Percentiles rank a stretch among this genome's conserved stretches.
These are phyloP conservation scores for Villa cingulata DNA, from an alignment of 2,888 invertebrate genomes.

Conservation along the genomic window DNA sequence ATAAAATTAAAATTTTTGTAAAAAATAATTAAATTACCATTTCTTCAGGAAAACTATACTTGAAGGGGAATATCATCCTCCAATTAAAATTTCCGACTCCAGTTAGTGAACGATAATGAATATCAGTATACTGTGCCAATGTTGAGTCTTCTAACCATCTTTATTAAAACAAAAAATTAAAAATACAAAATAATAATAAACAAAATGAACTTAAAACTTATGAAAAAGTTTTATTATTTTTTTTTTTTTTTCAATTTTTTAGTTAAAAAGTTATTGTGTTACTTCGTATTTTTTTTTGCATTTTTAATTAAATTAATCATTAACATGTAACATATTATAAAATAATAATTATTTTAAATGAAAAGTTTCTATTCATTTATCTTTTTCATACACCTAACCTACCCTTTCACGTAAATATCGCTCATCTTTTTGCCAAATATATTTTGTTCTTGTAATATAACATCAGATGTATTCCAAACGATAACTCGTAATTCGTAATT, in stretches of 20 bases:
- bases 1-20: too few relatives aligned
- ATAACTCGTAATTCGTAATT: conserved; percentile 55
- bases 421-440: conserved; percentile 61
- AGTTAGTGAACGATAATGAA: conserved; percentile 63
- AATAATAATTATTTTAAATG: too few relatives aligned
- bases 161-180: conserved; percentile 3
- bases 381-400: conserved; percentile 19
- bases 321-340: too few relatives aligned
- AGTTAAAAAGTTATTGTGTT: neutral
- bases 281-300: too few relatives aligned
- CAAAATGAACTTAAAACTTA: neutral
- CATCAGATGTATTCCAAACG: conserved; percentile 50
- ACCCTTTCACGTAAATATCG: conserved; percentile 66
- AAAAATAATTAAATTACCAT: too few relatives aligned
- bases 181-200: too few relatives aligned
- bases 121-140: conserved; percentile 63
- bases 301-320: too few relatives aligned
- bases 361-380: too few relatives aligned
- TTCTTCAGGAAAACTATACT: conserved; percentile 61
- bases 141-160: conserved; percentile 58
- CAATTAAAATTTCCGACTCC: conserved; percentile 83
- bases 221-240: neutral
- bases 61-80: conserved; percentile 72
- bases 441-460: conserved; percentile 52
- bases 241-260: neutral